Percentiles rank a stretch among this genome's conserved stretches.
Conservation (phyloP, 2,113 vertebrate genomes). For the Stomatorhinus ivindoensis region DNA sequence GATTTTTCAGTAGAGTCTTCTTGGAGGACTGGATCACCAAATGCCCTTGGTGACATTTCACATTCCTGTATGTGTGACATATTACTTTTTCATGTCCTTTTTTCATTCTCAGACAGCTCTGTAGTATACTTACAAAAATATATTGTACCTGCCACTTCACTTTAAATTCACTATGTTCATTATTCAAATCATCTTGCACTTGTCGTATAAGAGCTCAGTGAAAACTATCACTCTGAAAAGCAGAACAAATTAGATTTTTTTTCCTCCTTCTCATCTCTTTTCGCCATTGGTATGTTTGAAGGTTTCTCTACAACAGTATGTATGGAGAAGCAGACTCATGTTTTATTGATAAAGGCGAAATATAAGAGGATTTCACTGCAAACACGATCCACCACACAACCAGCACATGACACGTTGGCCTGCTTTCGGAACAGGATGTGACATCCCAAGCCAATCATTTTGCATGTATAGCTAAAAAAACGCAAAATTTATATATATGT, state of each 20-base stretch:
- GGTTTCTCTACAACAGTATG: neutral
- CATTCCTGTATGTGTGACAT: conserved; percentile 7
- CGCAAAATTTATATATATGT: neutral
- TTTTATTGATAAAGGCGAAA: neutral
- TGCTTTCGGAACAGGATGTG: neutral
- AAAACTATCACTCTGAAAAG: conserved; percentile 9
- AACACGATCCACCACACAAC: neutral
- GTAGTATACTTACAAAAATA: conserved; percentile 4
- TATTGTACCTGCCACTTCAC: conserved; percentile 7
- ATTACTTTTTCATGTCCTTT: conserved; percentile 3
- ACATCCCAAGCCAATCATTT: neutral
- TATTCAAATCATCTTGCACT: conserved; percentile 4
- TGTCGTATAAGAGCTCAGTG: neutral
- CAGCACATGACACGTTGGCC: neutral
- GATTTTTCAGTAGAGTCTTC: neutral
- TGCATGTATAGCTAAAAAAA: neutral
- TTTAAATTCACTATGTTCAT: conserved; percentile 10
- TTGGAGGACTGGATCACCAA: neutral
- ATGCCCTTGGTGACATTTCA: conserved; percentile 3
- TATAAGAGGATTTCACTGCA: neutral
- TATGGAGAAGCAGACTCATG: neutral
- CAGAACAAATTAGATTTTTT: conserved; percentile 9
- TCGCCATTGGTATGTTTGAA: neutral
- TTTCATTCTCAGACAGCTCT: conserved; percentile 5
- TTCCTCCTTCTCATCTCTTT: neutral